These are phyloP conservation scores for Suricata suricatta DNA, from an alignment of 2,113 vertebrate genomes.

Conservation along the genomic window DNA sequence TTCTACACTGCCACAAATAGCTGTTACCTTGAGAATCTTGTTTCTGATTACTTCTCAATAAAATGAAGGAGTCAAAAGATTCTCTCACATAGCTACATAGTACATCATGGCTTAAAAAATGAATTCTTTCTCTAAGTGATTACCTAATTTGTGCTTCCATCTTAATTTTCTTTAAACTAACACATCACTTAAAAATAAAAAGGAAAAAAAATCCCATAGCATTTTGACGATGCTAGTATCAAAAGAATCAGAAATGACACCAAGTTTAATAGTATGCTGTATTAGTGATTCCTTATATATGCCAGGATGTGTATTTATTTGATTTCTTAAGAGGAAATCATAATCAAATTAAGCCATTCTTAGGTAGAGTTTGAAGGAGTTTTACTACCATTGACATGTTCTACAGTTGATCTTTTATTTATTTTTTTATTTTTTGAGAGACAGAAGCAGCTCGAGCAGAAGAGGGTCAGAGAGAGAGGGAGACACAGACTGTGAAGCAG, in stretches of 20 bases:
- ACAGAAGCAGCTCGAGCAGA: no score
- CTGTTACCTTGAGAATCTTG: neutral
- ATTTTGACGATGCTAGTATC: neutral
- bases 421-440: no score
- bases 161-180: constrained; percentile 26
- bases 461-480: no score
- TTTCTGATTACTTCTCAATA: neutral
- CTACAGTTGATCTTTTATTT: neutral
- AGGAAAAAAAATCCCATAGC: neutral
- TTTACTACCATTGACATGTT: neutral
- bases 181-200: neutral
- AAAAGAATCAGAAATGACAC: neutral
- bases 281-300: neutral
- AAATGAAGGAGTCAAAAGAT: neutral
- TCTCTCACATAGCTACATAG: neutral
- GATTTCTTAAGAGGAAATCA: neutral
- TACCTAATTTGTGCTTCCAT: neutral
- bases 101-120: neutral
- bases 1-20: neutral
- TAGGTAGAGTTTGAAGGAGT: neutral
- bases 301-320: neutral
- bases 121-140: neutral
- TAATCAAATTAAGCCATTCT: neutral
- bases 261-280: neutral
- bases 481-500: no score